These are phyloP conservation scores for Synergus laeviventris DNA, from an alignment of 2,888 invertebrate species.

Conservation along the genomic window DNA sequence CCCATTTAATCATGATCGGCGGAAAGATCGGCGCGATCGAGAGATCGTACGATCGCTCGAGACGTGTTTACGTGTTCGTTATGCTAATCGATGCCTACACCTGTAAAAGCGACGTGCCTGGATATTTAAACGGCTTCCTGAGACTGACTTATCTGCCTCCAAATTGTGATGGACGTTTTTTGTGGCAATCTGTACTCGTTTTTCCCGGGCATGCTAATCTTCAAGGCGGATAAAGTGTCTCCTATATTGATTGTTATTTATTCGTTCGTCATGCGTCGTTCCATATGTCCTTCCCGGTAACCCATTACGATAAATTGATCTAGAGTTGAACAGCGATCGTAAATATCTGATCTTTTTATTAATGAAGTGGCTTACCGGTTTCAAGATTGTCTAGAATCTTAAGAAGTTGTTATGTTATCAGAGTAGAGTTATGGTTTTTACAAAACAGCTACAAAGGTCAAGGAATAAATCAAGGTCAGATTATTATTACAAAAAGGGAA, in stretches of 20 bases:
- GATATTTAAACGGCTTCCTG: conserved; percentile 49
- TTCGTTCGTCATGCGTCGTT: conserved; percentile 11
- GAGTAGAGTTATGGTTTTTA: neutral
- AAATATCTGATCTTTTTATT: conserved; percentile 18
- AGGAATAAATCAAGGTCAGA: neutral
- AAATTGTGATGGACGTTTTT: conserved; percentile 46
- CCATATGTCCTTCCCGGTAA: neutral
- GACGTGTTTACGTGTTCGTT: conserved; percentile 67
- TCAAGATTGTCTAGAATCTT: neutral
- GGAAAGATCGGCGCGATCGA: conserved; percentile 63
- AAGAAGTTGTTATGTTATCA: neutral
- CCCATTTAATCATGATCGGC: conserved; percentile 62
- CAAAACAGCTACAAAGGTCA: neutral
- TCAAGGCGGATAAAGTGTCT: conserved; percentile 19
- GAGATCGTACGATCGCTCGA: conserved; percentile 58
- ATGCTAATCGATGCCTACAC: conserved; percentile 72
- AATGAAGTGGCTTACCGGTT: conserved; percentile 16
- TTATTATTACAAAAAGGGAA: too few species aligned
- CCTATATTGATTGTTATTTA: conserved; percentile 35
- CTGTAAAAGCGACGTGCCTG: conserved; percentile 58
- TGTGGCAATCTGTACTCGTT: conserved; percentile 38
- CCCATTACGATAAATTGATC: conserved; percentile 18
- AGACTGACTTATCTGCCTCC: conserved; percentile 45
- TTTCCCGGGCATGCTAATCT: conserved; percentile 35
- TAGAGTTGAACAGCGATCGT: neutral